Conservation (phyloP, 1,140 invertebrate genomes). For the Hyposmocoma kahamanoa region DNA sequence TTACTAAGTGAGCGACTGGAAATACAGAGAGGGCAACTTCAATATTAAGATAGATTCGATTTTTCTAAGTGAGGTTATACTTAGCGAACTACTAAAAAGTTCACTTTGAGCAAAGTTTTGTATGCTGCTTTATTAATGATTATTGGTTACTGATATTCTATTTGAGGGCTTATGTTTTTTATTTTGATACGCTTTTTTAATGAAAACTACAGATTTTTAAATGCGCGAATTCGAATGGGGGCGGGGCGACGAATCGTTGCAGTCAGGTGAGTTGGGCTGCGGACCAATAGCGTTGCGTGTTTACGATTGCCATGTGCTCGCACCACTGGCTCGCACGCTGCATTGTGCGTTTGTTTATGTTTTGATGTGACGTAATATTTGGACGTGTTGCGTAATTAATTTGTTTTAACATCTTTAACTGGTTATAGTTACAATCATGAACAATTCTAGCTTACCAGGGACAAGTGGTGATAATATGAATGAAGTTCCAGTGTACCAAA, state of each 20-base stretch:
- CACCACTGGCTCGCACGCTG: background rate
- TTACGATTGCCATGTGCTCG: background rate
- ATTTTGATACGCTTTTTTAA: slow-evolving; percentile 5
- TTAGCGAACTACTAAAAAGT: slow-evolving; percentile 3
- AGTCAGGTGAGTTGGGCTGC: slow-evolving; percentile 3
- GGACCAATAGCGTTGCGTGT: background rate
- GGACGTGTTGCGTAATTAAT: background rate
- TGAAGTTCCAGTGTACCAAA: background rate
- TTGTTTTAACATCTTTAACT: background rate
- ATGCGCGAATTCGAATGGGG: slow-evolving; percentile 3
- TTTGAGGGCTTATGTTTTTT: slow-evolving; percentile 3
- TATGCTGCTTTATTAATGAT: slow-evolving; percentile 3
- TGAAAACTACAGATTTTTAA: slow-evolving; percentile 5
- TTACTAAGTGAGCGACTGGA: slow-evolving; percentile 4
- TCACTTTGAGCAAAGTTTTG: slow-evolving; percentile 4
- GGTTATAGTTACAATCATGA: background rate
- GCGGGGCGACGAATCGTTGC: slow-evolving; percentile 3
- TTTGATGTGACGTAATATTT: background rate
- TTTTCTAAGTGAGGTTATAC: slow-evolving; percentile 5
- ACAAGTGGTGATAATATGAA: background rate
- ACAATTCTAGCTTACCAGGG: background rate
- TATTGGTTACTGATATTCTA: slow-evolving; percentile 3
- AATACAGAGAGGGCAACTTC: slow-evolving; percentile 4
- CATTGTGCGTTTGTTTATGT: background rate
- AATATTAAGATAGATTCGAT: slow-evolving; percentile 5